Evolutionary conservation across 2,888 invertebrate species (phyloP).

Genomic region (Saturnia japonica): DNA sequence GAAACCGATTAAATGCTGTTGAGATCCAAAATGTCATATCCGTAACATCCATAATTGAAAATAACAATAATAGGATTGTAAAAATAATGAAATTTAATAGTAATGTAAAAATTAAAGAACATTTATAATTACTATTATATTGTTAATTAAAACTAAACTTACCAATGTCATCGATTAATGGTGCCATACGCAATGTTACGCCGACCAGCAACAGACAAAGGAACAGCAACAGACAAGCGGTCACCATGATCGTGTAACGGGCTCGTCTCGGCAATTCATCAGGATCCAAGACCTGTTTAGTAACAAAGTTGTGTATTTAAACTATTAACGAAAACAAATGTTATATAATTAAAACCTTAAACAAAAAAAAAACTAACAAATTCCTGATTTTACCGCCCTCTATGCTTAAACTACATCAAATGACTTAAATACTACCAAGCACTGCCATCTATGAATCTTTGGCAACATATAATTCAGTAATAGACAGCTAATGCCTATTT

Average conservation of each 20-base stretch:
- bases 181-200: conserved; percentile 95
- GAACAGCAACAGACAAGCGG: conserved; percentile 92
- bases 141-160: conserved; percentile 66
- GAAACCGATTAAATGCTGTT: too few species aligned
- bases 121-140: neutral
- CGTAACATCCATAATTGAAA: too few species aligned
- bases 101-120: neutral
- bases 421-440: neutral
- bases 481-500: neutral
- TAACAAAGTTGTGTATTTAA: neutral
- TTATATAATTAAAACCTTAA: too few species aligned
- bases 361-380: neutral
- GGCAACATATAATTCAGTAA: neutral
- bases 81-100: neutral
- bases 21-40: too few species aligned
- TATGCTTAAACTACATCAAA: neutral
- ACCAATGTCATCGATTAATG: conserved; percentile 98
- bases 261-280: conserved; percentile 92
- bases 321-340: neutral
- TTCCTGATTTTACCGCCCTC: neutral
- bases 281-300: conserved; percentile 84
- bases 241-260: conserved; percentile 95
- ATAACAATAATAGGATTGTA: too few species aligned
- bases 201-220: conserved; percentile 95
- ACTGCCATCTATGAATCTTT: neutral